Conservation (phyloP, 2,113 vertebrate species). For the Mystacornis crossleyi region DNA sequence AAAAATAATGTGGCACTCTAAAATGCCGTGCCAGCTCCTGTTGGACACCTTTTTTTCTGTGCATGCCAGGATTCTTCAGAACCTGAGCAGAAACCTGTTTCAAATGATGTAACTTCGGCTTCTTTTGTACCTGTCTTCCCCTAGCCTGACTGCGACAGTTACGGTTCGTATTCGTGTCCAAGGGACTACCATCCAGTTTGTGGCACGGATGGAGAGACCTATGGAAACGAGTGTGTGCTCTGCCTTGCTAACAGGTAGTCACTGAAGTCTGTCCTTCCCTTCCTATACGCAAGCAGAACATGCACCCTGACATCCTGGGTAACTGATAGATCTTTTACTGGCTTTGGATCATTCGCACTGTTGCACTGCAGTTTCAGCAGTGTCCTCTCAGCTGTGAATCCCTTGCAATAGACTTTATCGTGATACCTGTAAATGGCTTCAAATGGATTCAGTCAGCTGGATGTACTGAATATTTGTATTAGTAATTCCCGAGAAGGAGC, state of each 20-base stretch:
- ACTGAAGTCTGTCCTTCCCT: background rate
- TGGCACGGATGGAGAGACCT: slow-evolving; percentile 68
- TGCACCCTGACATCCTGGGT: background rate
- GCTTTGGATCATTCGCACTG: background rate
- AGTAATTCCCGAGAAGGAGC: background rate
- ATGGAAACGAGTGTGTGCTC: slow-evolving; percentile 64
- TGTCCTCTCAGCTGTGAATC: background rate
- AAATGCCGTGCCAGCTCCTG: background rate
- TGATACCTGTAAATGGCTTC: background rate
- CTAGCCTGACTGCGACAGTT: slow-evolving; percentile 34
- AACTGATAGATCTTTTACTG: background rate
- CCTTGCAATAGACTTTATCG: background rate
- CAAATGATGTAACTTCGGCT: background rate
- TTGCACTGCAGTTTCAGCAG: background rate
- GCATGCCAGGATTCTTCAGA: background rate
- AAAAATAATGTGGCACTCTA: background rate
- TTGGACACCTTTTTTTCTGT: background rate
- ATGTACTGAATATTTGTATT: background rate
- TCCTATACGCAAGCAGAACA: background rate
- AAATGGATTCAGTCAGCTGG: background rate
- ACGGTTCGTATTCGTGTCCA: background rate
- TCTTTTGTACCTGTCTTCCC: background rate
- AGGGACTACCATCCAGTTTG: slow-evolving; percentile 56
- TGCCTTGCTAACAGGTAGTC: slow-evolving; percentile 65
- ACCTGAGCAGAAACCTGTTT: background rate